Evolutionary conservation across 2,797 vertebrate species (phyloP).

Genomic region (Distichodus sexfasciatus): DNA sequence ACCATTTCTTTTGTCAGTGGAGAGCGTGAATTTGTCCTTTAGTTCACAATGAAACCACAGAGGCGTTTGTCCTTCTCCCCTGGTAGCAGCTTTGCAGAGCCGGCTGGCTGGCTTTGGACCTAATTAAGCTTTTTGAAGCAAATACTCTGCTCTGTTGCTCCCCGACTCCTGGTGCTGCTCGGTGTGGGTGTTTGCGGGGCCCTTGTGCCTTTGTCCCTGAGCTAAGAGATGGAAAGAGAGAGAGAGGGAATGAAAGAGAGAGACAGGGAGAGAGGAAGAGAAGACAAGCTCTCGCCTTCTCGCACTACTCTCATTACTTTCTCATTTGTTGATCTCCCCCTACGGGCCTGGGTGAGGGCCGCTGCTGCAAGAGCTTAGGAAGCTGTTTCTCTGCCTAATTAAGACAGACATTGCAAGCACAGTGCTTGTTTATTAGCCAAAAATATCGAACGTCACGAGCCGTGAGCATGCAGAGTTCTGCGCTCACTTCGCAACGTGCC

Average conservation of each 20-base stretch:
- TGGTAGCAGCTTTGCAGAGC: slow-evolving; percentile 35
- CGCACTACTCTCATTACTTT: slow-evolving; percentile 56
- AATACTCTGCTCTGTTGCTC: slow-evolving; percentile 50
- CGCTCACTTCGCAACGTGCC: neutral
- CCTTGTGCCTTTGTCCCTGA: slow-evolving; percentile 33
- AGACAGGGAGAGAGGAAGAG: neutral
- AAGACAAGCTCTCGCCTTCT: slow-evolving; percentile 29
- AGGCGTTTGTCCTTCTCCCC: slow-evolving; percentile 30
- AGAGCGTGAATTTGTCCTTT: slow-evolving; percentile 18
- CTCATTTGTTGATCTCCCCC: slow-evolving; percentile 55
- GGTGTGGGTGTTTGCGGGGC: slow-evolving; percentile 21
- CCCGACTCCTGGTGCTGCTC: slow-evolving; percentile 42
- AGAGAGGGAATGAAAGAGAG: neutral
- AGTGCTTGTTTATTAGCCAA: slow-evolving; percentile 42
- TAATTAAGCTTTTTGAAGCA: slow-evolving; percentile 57
- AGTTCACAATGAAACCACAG: slow-evolving; percentile 29
- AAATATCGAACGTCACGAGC: slow-evolving; percentile 25
- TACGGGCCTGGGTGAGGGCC: slow-evolving; percentile 29
- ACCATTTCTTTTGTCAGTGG: neutral
- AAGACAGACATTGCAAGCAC: slow-evolving; percentile 46
- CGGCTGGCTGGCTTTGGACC: slow-evolving; percentile 49
- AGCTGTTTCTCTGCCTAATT: slow-evolving; percentile 50
- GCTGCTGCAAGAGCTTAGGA: slow-evolving; percentile 41
- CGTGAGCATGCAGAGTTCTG: slow-evolving; percentile 7
- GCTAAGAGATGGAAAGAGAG: slow-evolving; percentile 21